These are phyloP conservation scores for Pandemis corylana DNA, from an alignment of 2,888 invertebrate genomes.

Conservation along the genomic window DNA sequence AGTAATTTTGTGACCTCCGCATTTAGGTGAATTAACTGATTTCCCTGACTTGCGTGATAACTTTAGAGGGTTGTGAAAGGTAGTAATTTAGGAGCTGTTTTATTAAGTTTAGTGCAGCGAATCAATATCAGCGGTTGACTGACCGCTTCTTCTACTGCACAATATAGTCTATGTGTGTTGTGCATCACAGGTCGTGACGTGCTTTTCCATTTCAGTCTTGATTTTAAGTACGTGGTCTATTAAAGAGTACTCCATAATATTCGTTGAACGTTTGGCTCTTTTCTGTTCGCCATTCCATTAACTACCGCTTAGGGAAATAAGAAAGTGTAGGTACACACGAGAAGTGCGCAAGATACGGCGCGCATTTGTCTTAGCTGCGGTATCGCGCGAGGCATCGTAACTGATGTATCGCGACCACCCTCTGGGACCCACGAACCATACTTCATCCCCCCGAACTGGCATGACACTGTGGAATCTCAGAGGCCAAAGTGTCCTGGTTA, in stretches of 20 bases:
- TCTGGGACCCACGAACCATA: constrained; percentile 52
- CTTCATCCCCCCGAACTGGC: constrained; percentile 45
- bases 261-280: neutral
- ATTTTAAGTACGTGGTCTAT: neutral
- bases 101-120: neutral
- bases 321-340: constrained; percentile 69
- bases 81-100: neutral
- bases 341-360: constrained; percentile 66
- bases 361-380: constrained; percentile 77
- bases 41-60: constrained; percentile 11
- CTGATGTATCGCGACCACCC: constrained; percentile 66
- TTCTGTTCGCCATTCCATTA: constrained; percentile 43
- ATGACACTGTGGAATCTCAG: constrained; percentile 50
- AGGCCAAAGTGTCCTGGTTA: constrained; percentile 63
- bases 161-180: too few relatives aligned
- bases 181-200: too few relatives aligned
- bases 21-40: constrained; percentile 8
- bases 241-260: neutral
- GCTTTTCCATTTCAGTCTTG: neutral
- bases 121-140: too few relatives aligned
- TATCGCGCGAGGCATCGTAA: constrained; percentile 74
- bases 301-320: constrained; percentile 60
- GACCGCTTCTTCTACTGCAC: too few relatives aligned
- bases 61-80: constrained; percentile 2
- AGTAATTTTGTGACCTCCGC: constrained; percentile 54